Base-by-base conservation (phyloP, 2,113 vertebrate species). In the Platysternon megacephalum region DNA sequence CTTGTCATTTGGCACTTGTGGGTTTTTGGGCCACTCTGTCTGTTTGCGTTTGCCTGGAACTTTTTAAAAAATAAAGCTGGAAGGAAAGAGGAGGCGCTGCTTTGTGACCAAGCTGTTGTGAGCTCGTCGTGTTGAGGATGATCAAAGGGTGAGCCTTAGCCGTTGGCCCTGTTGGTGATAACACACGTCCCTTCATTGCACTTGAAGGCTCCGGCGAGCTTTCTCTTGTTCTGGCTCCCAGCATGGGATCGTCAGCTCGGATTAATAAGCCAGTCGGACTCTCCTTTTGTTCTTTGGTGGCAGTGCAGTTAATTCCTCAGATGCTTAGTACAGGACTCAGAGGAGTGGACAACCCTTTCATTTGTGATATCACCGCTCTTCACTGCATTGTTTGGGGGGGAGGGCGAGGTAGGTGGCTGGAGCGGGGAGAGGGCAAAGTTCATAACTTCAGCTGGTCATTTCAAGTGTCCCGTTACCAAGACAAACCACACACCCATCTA, bases 41-140 rank as follows among this genome's bases (percentile, higher is more conserved):
- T 3, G 1, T 2, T 17, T 4, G 44, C 2, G 0, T 2, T 74
- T 5, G 1, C 44, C 0, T 2, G 86, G n/a, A 2, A n/a, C 5
- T 58, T 21, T 42, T 17, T 8, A 2, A 28, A n/a, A 0, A 3
- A 9, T 1, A 32, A 12, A 4, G 68, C 51, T 48, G 0, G 29
- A 28, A 55, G 68, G 83, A 32, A 5, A 49, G 87, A 24, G 46
- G 80, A 5, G 3, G 65, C 1, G 3, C 0, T 1, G 39, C 44
- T 5, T 29, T 11, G 86, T 2, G 79, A 2, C 44, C 1, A 22
- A 72, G 85, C 9, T 4, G 0, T 46, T 44, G 61, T 13, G 7
- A 79, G 79, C 7, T 6, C 28, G 2, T 2, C 6, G 72, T 44
- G 2, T 22, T 0, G 48, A 51, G 82, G 85, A 5, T 2, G 84